A percentile compares a stretch with the other conserved stretches of the same genome.
These are phyloP conservation scores for Eurytoma californica DNA, from an alignment of 2,888 invertebrate genomes.

Conservation along the genomic window DNA sequence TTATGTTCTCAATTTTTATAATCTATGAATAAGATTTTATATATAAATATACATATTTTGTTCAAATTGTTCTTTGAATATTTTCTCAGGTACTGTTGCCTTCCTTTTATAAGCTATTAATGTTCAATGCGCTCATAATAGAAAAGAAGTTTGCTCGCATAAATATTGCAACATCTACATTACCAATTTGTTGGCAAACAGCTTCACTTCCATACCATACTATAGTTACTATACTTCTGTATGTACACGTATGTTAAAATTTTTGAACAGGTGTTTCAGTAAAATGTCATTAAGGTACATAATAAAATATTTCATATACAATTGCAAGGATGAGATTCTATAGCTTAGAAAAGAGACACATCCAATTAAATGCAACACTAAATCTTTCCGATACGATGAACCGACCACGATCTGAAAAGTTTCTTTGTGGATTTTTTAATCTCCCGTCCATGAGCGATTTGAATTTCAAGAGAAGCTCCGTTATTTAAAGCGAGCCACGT, in stretches of 20 bases:
- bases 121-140: constrained; percentile 12
- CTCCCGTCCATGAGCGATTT: constrained; percentile 72
- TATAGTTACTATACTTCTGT: neutral
- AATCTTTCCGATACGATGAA: constrained; percentile 74
- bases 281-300: neutral
- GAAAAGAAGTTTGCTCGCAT: neutral
- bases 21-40: neutral
- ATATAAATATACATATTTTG: constrained; percentile 17
- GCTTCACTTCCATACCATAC: neutral
- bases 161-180: constrained; percentile 13
- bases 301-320: constrained; percentile 31
- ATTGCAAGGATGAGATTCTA: neutral
- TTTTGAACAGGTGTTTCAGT: neutral
- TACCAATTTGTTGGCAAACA: constrained; percentile 19
- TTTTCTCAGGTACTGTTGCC: constrained; percentile 50
- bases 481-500: constrained; percentile 73
- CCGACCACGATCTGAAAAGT: constrained; percentile 74
- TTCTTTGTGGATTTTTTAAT: constrained; percentile 71
- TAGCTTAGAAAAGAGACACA: too few species aligned
- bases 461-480: constrained; percentile 73
- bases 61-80: constrained; percentile 38
- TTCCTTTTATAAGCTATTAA: constrained; percentile 26
- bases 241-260: constrained; percentile 6
- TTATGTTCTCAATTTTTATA: neutral
- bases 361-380: constrained; percentile 54